Conservation (phyloP, 1,140 invertebrate genomes). For the Limonius californicus region DNA sequence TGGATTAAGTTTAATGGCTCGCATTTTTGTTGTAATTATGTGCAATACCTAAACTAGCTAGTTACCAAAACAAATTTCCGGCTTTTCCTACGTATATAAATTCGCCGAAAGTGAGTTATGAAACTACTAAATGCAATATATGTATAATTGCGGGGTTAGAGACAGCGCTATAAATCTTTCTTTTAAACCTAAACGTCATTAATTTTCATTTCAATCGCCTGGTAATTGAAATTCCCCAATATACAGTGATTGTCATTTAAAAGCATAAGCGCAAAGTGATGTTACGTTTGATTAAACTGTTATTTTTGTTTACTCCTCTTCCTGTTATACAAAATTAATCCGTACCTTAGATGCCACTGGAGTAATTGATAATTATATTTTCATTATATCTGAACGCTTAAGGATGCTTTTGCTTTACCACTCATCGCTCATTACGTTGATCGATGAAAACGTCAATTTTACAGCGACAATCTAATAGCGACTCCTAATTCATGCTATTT, state of each 20-base stretch:
- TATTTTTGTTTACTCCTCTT: not conserved
- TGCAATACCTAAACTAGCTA: not conserved
- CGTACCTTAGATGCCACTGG: not conserved
- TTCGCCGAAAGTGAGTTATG: not conserved
- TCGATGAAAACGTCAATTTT: too few relatives aligned
- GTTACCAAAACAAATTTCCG: constrained; percentile 1
- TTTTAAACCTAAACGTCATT: constrained; percentile 11
- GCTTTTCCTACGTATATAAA: too few relatives aligned
- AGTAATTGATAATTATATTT: too few relatives aligned
- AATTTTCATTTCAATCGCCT: constrained; percentile 8
- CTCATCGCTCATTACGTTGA: too few relatives aligned
- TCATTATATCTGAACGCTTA: too few relatives aligned
- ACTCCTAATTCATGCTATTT: too few relatives aligned
- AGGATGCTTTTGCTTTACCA: too few relatives aligned
- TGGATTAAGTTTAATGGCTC: constrained; percentile 4
- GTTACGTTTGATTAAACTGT: not conserved
- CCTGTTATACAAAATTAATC: not conserved
- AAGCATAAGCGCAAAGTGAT: constrained; percentile 1
- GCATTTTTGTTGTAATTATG: not conserved
- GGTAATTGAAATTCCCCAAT: constrained; percentile 11
- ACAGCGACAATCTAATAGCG: too few relatives aligned
- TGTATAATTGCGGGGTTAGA: not conserved
- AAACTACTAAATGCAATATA: constrained; percentile 2
- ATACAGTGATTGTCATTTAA: constrained; percentile 12
- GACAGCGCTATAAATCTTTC: constrained; percentile 5